These are phyloP conservation scores for Gulo gulo DNA, from an alignment of 2,113 vertebrate species.

Conservation along the genomic window DNA sequence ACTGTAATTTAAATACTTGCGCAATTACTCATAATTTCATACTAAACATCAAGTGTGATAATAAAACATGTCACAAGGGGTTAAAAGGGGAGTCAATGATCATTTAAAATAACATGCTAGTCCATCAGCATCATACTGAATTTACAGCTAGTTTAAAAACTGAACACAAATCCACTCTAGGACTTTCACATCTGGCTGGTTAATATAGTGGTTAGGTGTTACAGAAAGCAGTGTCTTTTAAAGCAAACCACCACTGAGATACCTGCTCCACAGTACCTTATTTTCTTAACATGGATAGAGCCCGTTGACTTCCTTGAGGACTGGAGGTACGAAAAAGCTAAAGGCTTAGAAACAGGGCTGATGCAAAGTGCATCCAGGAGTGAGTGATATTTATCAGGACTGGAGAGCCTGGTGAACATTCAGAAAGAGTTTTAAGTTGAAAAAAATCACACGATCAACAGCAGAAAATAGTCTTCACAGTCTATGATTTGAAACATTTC, in stretches of 20 bases:
- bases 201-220: neutral
- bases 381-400: slow-evolving; percentile 72
- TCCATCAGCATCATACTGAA: neutral
- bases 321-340: slow-evolving; percentile 63
- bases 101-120: neutral
- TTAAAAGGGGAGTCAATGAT: slow-evolving; percentile 33
- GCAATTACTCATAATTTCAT: neutral
- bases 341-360: slow-evolving; percentile 79
- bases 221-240: neutral
- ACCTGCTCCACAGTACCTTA: slow-evolving; percentile 34
- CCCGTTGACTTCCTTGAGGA: slow-evolving; percentile 77
- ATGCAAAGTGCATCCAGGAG: slow-evolving; percentile 88
- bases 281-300: slow-evolving; percentile 33
- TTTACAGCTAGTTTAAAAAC: slow-evolving; percentile 23
- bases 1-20: neutral
- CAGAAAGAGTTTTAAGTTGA: slow-evolving; percentile 59
- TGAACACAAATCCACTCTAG: neutral
- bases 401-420: slow-evolving; percentile 76
- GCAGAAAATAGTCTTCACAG: neutral
- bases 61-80: neutral
- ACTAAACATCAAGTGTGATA: neutral
- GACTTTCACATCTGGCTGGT: neutral
- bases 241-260: neutral
- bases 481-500: neutral
- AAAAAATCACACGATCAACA: neutral